Evolutionary conservation across 2,888 invertebrate species (phyloP).

Genomic region (Eristalis pertinax): DNA sequence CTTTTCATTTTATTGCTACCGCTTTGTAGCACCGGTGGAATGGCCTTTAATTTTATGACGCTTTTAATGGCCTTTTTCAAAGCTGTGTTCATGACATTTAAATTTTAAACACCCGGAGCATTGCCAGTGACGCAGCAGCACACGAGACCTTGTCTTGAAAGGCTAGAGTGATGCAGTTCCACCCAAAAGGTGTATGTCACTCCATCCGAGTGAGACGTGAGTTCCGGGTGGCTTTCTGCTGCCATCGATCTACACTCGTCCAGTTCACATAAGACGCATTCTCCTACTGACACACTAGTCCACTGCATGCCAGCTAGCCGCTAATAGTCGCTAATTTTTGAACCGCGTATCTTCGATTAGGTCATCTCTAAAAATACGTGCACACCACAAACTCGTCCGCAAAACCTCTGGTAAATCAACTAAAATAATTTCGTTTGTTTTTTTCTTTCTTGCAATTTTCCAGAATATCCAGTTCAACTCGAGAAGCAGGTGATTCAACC

Average conservation of each 20-base stretch:
- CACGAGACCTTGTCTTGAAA: no score
- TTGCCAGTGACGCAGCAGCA: no score
- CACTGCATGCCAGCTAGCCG: neutral
- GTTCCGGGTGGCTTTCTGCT: neutral
- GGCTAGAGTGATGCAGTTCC: no score
- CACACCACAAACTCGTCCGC: neutral
- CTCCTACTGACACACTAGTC: neutral
- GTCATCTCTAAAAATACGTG: slow-evolving; percentile 6
- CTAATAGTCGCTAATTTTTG: slow-evolving; percentile 11
- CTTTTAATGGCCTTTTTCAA: no score
- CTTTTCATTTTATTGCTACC: no score
- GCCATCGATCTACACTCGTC: neutral
- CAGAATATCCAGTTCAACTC: slow-evolving; percentile 42
- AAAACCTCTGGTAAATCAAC: slow-evolving; percentile 4
- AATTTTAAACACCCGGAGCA: no score
- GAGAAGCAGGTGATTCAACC: slow-evolving; percentile 16
- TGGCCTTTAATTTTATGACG: no score
- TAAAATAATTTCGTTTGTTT: slow-evolving; percentile 7
- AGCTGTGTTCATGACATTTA: no score
- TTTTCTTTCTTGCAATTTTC: slow-evolving; percentile 7
- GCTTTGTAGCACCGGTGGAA: no score
- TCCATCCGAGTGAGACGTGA: no score
- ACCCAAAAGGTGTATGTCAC: no score
- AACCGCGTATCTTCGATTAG: neutral
- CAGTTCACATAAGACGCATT: neutral